A percentile compares a stretch with the other conserved stretches of the same genome.
Evolutionary conservation across 92 coral and sea anemone genomes (phyloP).

Genomic region (Heteractis magnifica): DNA sequence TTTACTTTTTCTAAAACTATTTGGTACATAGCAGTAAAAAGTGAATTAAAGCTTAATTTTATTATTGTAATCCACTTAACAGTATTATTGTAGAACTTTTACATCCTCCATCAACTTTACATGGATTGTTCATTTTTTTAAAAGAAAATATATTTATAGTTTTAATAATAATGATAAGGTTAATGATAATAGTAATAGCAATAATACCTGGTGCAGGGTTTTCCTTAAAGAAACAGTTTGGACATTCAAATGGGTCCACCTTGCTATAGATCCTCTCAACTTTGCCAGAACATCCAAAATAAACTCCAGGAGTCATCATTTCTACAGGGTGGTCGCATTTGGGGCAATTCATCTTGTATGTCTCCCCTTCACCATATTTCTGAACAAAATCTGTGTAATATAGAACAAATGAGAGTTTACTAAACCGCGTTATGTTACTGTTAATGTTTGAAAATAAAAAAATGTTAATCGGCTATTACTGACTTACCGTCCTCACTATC

Average conservation of each 20-base stretch:
- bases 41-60: neutral
- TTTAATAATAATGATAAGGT: too few species aligned
- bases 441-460: neutral
- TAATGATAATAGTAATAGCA: too few species aligned
- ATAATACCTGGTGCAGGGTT: too few species aligned
- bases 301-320: constrained; percentile 22
- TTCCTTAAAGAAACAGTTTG: constrained; percentile 18
- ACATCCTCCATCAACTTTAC: constrained; percentile 6
- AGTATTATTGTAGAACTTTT: neutral
- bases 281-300: constrained; percentile 13
- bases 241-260: constrained; percentile 29
- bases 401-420: neutral
- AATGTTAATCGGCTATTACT: neutral
- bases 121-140: neutral
- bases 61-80: neutral
- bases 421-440: neutral
- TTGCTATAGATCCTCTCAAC: constrained; percentile 24
- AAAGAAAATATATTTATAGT: too few species aligned
- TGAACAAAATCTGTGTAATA: constrained; percentile 16
- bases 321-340: constrained; percentile 29
- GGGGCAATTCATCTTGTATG: constrained; percentile 21
- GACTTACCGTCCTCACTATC: neutral
- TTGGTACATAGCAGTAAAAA: neutral
- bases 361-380: constrained; percentile 35
- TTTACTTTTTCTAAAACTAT: neutral